These are phyloP conservation scores for Dunckerocampus dactyliophorus DNA, from an alignment of 2,113 vertebrate genomes.

Conservation along the genomic window DNA sequence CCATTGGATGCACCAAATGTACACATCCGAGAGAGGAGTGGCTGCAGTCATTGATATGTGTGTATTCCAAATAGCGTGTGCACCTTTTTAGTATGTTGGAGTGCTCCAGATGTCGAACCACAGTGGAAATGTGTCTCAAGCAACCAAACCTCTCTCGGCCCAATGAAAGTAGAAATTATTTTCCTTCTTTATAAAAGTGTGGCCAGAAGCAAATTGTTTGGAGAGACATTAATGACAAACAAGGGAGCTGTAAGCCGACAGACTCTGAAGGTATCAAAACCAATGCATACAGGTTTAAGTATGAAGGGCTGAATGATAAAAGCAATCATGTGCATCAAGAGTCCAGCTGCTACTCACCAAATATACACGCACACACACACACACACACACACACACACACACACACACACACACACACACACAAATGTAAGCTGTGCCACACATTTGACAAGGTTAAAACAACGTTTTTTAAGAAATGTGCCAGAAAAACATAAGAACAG, in stretches of 20 bases:
- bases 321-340: conserved; percentile 16
- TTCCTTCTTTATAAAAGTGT: conserved; percentile 28
- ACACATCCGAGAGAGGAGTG: background rate
- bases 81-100: conserved; percentile 10
- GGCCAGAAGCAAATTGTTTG: conserved; percentile 49
- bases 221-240: conserved; percentile 52
- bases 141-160: conserved; percentile 32
- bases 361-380: too few relatives aligned
- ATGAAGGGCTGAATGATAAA: conserved; percentile 15
- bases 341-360: conserved; percentile 31
- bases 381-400: too few relatives aligned
- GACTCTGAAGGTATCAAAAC: conserved; percentile 30
- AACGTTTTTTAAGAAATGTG: too few relatives aligned
- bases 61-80: conserved; percentile 7
- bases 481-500: too few relatives aligned
- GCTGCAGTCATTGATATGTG: conserved; percentile 12
- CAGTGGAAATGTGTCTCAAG: conserved; percentile 16
- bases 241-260: conserved; percentile 37
- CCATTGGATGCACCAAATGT: conserved; percentile 16
- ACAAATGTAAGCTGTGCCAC: too few relatives aligned
- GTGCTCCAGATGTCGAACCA: conserved; percentile 16
- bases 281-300: conserved; percentile 22
- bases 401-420: too few relatives aligned
- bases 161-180: conserved; percentile 13
- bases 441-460: too few relatives aligned